These are phyloP conservation scores for Schmidtea mediterranea DNA, from an alignment of 1,140 invertebrate genomes.

Conservation along the genomic window DNA sequence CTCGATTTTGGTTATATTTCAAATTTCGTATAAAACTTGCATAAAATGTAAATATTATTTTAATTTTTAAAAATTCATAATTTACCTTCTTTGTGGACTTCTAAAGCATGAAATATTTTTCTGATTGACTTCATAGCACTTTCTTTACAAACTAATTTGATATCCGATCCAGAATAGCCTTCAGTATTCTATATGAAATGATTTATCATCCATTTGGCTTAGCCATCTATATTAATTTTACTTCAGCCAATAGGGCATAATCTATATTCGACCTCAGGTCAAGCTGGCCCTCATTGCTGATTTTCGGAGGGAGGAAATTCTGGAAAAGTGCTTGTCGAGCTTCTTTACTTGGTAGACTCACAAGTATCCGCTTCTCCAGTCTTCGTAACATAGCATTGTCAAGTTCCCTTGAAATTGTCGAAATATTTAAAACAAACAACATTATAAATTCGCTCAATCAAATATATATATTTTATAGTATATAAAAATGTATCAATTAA, in stretches of 20 bases:
- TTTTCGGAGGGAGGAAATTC: conserved; percentile 29
- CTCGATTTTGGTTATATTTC: no score
- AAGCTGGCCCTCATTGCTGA: conserved; percentile 11
- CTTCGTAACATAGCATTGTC: conserved; percentile 57
- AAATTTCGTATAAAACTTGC: no score
- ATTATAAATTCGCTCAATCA: not conserved
- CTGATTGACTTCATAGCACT: conserved; percentile 34
- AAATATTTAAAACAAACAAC: not conserved
- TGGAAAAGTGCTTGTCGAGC: conserved; percentile 40
- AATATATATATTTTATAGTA: no score
- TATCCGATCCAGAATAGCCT: conserved; percentile 57
- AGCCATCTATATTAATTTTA: conserved; percentile 11
- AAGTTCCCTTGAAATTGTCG: conserved; percentile 41
- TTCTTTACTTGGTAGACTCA: conserved; percentile 41
- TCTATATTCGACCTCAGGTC: conserved; percentile 29
- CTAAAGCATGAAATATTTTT: conserved; percentile 29
- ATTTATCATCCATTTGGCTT: no score
- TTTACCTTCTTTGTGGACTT: conserved; percentile 24
- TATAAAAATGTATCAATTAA: no score
- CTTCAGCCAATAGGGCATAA: conserved; percentile 32
- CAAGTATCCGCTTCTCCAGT: conserved; percentile 56
- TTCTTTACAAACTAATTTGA: conserved; percentile 63
- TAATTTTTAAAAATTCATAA: no score
- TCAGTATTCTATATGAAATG: conserved; percentile 35
- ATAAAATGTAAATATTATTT: no score